Evolutionary conservation across 2,113 vertebrate genomes (phyloP), one percentile per base, ranked within the genome.

Genomic region (Charadrius vociferus): DNA sequence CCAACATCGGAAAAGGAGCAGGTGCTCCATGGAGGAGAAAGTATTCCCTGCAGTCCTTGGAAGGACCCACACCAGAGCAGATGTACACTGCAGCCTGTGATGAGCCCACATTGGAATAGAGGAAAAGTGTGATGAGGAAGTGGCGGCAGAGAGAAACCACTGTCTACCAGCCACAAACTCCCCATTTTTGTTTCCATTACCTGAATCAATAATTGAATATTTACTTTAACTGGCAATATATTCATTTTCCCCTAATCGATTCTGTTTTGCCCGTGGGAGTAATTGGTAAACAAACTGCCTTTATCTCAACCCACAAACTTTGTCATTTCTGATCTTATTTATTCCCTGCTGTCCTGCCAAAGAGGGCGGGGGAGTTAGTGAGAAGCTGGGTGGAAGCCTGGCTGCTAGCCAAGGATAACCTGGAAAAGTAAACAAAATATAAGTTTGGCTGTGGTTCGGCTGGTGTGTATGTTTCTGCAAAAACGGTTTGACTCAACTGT

Each of bases 211-310:
- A 58, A 41, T 27, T 56, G 37, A 86, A 12, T 50, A 37, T 47
- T 71, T 52, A 26, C 65, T 92, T 89, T 41, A 43, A 47, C 43
- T 47, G 2, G 12, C 5, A 37, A 29, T 65, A 39, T 47, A 65
- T 14, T n/a, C 0, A 1, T 61, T 78, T 70, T 43, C 6, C 4
- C 12, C 7, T 52, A 22, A 65, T 65, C 1, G 6, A 65, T 1
- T 39, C 12, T 66, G 6, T 32, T 89, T 89, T 83, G 9, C 36
- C 17, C 14, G 23, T 3, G 2, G 8, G 3, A 55, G 18, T 56
- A 27, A n/a, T 3, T 41, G 1, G 0, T 45, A 87, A 67, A 74
- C 6, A 56, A 74, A 30, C 3, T 24, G 23, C 23, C 26, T 67
- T 86, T 32, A 49, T 49, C 30, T 63, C 3, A 3, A 19, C 0